phyloP scores from a whole-genome alignment of 2,888 invertebrate species.

The Pandemis corylana region DNA sequence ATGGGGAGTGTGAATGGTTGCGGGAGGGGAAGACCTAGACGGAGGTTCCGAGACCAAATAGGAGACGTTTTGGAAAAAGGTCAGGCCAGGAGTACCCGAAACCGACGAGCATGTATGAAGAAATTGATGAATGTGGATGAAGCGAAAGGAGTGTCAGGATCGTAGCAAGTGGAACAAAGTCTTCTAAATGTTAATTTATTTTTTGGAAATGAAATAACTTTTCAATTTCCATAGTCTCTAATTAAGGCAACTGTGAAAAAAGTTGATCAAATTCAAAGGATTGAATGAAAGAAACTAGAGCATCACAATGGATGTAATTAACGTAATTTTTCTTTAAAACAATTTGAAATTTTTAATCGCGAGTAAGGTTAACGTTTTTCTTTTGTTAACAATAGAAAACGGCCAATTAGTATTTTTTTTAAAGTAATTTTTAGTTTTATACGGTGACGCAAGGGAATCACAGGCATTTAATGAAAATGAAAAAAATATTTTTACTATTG shows the following conservation, averaged over 20 bases:
- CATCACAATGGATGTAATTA: constrained; percentile 37
- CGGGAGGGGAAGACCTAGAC: too few relatives aligned
- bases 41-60: too few relatives aligned
- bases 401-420: constrained; percentile 24
- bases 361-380: too few relatives aligned
- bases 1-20: too few relatives aligned
- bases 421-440: constrained; percentile 17
- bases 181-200: neutral
- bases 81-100: too few relatives aligned
- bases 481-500: too few relatives aligned
- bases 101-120: too few relatives aligned
- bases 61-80: too few relatives aligned
- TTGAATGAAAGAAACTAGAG: constrained; percentile 32
- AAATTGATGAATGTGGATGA: too few relatives aligned
- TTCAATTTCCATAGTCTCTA: constrained; percentile 15
- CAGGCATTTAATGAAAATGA: too few relatives aligned
- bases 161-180: too few relatives aligned
- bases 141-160: too few relatives aligned
- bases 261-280: constrained; percentile 38
- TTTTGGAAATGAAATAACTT: neutral
- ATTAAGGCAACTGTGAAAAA: constrained; percentile 22
- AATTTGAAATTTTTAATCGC: constrained; percentile 7
- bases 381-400: neutral
- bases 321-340: constrained; percentile 13
- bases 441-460: neutral